Evolutionary conservation across 2,113 vertebrate species (phyloP).

Genomic region (Leptobrachium ailaonicum): DNA sequence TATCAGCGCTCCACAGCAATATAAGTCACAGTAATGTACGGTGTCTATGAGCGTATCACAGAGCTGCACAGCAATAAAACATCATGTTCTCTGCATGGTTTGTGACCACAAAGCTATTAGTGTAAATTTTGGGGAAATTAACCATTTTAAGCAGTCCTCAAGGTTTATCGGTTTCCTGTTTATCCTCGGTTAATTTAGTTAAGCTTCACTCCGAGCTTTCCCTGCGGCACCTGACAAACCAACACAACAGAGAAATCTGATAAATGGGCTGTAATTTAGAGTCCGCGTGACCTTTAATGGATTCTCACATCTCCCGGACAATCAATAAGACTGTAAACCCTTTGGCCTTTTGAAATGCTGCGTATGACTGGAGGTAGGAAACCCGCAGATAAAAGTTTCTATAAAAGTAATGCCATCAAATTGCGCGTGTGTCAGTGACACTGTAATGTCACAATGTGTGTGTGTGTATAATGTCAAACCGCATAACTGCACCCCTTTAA

Average conservation of each 20-base stretch:
- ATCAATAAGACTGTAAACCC: slow-evolving; percentile 37
- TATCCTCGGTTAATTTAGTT: too few species aligned
- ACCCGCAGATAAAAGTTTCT: slow-evolving; percentile 23
- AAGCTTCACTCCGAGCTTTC: background rate
- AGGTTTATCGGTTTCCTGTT: too few species aligned
- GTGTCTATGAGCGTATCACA: too few species aligned
- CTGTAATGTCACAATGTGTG: background rate
- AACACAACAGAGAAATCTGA: background rate
- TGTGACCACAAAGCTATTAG: too few species aligned
- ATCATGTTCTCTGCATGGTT: too few species aligned
- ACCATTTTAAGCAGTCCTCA: too few species aligned
- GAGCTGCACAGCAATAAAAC: too few species aligned
- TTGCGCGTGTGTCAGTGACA: background rate
- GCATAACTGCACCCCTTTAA: background rate
- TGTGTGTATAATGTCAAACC: background rate
- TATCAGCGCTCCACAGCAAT: too few species aligned
- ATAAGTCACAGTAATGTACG: too few species aligned
- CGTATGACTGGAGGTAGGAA: slow-evolving; percentile 12
- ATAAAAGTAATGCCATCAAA: slow-evolving; percentile 24
- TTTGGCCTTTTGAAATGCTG: slow-evolving; percentile 23
- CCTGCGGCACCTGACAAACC: background rate
- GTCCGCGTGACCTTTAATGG: slow-evolving; percentile 45
- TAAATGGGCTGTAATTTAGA: slow-evolving; percentile 40
- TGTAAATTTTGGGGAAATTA: too few species aligned
- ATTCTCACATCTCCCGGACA: slow-evolving; percentile 24